A percentile compares a stretch with the other conserved stretches of the same genome.
Evolutionary conservation across 37 sponge, comb jelly and placozoan species (phyloP).

Genomic region (Beroe forskalii): DNA sequence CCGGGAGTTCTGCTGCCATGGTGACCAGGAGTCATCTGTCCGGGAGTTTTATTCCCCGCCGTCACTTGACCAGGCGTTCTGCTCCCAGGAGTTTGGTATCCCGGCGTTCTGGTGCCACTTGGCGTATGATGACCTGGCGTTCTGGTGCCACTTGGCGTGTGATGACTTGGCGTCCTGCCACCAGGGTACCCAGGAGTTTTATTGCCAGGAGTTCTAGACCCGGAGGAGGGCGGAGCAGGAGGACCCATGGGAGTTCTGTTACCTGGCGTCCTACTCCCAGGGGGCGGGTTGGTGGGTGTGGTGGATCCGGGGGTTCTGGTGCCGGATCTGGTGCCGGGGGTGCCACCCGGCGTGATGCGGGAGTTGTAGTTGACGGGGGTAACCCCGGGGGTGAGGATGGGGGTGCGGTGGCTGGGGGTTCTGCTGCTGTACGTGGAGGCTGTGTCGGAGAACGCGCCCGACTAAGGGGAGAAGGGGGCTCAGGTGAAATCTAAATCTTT

Average conservation of each 20-base stretch:
- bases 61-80: neutral
- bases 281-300: neutral
- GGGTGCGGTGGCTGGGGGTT: slow-evolving; percentile 7
- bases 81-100: slow-evolving; percentile 9
- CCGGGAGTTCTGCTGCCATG: slow-evolving; percentile 22
- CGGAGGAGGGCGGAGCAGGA: neutral
- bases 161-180: slow-evolving; percentile 21
- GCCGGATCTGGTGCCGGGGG: neutral
- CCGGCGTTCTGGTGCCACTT: slow-evolving; percentile 37
- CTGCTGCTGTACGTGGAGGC: slow-evolving; percentile 40
- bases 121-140: slow-evolving; percentile 29
- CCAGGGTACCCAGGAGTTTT: slow-evolving; percentile 33
- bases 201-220: slow-evolving; percentile 9
- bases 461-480: neutral
- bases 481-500: neutral
- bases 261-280: slow-evolving; percentile 51
- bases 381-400: slow-evolving; percentile 1
- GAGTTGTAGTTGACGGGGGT: slow-evolving; percentile 9
- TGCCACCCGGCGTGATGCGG: slow-evolving; percentile 1
- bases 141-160: slow-evolving; percentile 6
- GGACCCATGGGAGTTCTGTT: slow-evolving; percentile 7
- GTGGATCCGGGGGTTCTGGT: neutral
- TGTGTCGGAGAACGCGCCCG: slow-evolving; percentile 21
- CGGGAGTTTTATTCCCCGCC: neutral
- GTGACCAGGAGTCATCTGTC: slow-evolving; percentile 14